Conservation (phyloP, 2,888 invertebrate genomes). For the Tetrapedia diversipes region DNA sequence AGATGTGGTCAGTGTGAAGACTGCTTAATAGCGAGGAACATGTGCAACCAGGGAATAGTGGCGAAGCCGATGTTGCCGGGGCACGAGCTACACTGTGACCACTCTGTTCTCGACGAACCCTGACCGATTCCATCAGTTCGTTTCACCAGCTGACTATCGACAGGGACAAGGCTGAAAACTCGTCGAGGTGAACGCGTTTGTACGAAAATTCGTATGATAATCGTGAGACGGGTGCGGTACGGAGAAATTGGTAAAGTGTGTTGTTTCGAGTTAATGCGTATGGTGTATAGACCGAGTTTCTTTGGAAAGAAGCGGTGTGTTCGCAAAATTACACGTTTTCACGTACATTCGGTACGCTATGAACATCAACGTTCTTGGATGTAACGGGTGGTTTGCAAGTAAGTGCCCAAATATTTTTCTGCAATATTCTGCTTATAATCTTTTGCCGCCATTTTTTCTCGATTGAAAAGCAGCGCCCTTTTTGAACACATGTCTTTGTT, state of each 20-base stretch:
- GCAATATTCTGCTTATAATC: not conserved
- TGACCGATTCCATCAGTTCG: conserved; percentile 53
- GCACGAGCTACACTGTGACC: conserved; percentile 58
- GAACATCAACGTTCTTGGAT: conserved; percentile 66
- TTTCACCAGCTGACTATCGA: conserved; percentile 37
- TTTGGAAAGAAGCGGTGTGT: conserved; percentile 46
- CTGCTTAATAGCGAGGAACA: conserved; percentile 59
- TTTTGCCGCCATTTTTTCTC: conserved; percentile 13
- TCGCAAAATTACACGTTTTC: conserved; percentile 59
- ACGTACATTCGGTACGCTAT: conserved; percentile 66
- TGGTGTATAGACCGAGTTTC: conserved; percentile 47
- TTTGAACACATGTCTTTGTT: not conserved
- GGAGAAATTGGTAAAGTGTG: conserved; percentile 39
- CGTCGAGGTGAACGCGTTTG: conserved; percentile 23
- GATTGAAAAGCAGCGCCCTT: not conserved
- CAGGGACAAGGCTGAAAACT: conserved; percentile 20
- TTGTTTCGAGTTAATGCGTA: conserved; percentile 46
- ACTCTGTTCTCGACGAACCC: conserved; percentile 59
- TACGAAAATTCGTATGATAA: conserved; percentile 17
- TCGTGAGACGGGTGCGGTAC: not conserved
- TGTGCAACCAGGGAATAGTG: conserved; percentile 62
- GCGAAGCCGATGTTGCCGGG: conserved; percentile 59
- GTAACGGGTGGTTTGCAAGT: conserved; percentile 69
- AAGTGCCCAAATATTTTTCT: conserved; percentile 48
- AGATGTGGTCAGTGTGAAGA: conserved; percentile 47